Base-by-base conservation (phyloP, 37 sponge, comb jelly and placozoan genomes). In the Agelas oroides region DNA sequence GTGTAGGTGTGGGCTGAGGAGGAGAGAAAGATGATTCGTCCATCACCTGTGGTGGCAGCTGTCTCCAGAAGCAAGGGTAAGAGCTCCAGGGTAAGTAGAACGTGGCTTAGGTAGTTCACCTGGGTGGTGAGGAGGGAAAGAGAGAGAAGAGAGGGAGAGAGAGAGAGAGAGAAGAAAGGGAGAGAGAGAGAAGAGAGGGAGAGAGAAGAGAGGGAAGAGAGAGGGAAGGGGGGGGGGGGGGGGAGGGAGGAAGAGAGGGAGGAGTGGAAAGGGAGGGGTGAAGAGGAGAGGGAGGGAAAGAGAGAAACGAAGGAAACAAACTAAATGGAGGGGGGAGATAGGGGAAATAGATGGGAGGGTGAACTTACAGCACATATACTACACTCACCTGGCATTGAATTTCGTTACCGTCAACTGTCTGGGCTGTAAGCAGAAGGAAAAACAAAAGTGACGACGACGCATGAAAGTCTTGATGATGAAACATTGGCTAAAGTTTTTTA, bases 21-120 rank as follows among this genome's bases (percentile, higher is more conserved):
- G 24, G 93, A 92, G 63, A 92, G 89, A 65, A 82, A 60, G 59
- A 89, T 79, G 23, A 93, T 77, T 35, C 90, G 74, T 18, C 58
- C 86, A 77, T 88, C 93, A 17, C 86, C 86, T 27, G 55, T 59
- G 23, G 72, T 36, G 32, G 35, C 15, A 35, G 81, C 88, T 35
- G 88, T 87, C n/a, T 66, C 65, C 72, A 79, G 3, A 23, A 93
- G 75, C 34, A 85, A 37, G 20, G 88, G 84, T 2, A 92, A 84
- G 34, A 92, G 88, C 70, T 92, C 88, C 66, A 92, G 66, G 5
- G 88, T 87, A 28, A 92, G 53, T 28, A 87, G 79, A 32, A 92
- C 69, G 69, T 85, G 92, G 41, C 84, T 55, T 15, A 91, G 87
- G 65, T 91, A 65, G 55, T 91, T 91, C 35, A 85, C 77, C 91